These are phyloP conservation scores for Sander vitreus DNA, from an alignment of 2,113 vertebrate genomes.

Conservation along the genomic window DNA sequence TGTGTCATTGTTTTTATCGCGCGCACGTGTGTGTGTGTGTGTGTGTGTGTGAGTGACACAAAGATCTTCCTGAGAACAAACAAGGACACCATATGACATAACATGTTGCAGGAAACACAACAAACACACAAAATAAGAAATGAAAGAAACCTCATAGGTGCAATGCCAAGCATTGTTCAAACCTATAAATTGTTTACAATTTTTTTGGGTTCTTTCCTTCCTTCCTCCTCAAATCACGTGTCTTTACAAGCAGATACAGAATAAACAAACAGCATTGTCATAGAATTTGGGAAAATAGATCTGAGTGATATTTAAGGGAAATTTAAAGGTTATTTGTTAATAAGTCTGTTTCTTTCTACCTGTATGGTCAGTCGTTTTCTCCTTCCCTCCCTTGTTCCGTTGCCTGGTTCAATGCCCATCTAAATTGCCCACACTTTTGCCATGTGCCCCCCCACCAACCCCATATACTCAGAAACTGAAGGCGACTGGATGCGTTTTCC, in stretches of 20 bases:
- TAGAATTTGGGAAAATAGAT: neutral
- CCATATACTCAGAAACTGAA: neutral
- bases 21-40: neutral
- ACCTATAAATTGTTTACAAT: neutral
- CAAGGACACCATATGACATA: neutral
- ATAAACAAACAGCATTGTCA: neutral
- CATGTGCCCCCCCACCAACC: neutral
- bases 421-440: neutral
- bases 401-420: neutral
- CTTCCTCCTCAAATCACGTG: neutral
- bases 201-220: neutral
- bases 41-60: neutral
- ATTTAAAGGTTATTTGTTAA: neutral
- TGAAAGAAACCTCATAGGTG: neutral
- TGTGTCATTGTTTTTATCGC: neutral
- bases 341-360: neutral
- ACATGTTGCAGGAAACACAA: constrained; percentile 1
- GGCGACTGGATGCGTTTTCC: neutral
- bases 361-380: neutral
- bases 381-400: neutral
- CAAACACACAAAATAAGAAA: neutral
- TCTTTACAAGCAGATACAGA: neutral
- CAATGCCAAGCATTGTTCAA: constrained; percentile 4
- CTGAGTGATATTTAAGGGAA: neutral
- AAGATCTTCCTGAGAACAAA: neutral